A percentile compares a stretch with the other conserved stretches of the same genome.
Conservation (phyloP, 2,888 invertebrate genomes). For the Rhogogaster chlorosoma region DNA sequence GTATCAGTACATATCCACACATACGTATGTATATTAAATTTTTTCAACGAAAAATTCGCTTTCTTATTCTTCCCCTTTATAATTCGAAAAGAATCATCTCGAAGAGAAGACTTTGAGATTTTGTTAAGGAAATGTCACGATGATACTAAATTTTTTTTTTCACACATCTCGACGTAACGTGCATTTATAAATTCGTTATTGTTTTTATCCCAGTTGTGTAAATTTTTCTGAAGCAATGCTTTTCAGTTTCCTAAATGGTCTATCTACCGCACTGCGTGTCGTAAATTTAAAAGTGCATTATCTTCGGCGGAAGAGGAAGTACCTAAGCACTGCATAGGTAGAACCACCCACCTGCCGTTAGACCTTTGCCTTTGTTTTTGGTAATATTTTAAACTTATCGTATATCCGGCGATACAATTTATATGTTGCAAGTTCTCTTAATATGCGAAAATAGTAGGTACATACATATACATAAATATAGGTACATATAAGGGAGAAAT, state of each 20-base stretch:
- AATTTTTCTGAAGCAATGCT: neutral
- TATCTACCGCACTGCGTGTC: constrained; percentile 61
- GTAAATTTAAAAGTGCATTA: constrained; percentile 75
- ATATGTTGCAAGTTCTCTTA: constrained; percentile 62
- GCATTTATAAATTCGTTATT: neutral
- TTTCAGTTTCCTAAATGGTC: constrained; percentile 9
- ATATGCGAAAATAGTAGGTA: neutral
- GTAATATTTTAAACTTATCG: constrained; percentile 76
- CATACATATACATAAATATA: neutral
- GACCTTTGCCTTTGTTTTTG: constrained; percentile 73
- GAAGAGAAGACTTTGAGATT: neutral
- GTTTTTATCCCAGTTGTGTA: neutral
- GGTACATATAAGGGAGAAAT: neutral
- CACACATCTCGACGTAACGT: neutral
- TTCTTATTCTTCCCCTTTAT: neutral
- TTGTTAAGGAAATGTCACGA: neutral
- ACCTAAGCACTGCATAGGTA: constrained; percentile 61
- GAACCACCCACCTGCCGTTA: constrained; percentile 57
- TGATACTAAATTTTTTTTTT: neutral
- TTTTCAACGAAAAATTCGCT: neutral
- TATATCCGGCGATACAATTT: constrained; percentile 73
- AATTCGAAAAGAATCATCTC: neutral
- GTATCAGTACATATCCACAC: neutral
- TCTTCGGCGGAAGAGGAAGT: constrained; percentile 75
- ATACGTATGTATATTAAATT: neutral